Evolutionary conservation across 1,140 invertebrate species (phyloP).

Genomic region (Chionoecetes opilio): DNA sequence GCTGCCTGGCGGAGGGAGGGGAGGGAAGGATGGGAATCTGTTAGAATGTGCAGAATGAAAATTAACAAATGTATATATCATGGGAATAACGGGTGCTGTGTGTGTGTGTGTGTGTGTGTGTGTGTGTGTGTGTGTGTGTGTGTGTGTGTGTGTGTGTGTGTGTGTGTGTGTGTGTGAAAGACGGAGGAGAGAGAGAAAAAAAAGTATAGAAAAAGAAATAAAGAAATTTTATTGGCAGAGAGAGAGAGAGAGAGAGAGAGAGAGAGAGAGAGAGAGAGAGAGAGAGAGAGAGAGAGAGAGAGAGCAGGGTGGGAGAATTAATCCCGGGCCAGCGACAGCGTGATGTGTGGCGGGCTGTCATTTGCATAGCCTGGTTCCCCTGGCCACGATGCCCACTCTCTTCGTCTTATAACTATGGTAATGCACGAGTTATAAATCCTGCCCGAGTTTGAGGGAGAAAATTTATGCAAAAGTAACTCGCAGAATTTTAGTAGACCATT

Average conservation of each 20-base stretch:
- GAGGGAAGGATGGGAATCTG: background rate
- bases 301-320: constrained; percentile 17
- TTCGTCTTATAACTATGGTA: constrained; percentile 56
- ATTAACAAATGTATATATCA: background rate
- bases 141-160: constrained; percentile 29
- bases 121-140: background rate
- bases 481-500: constrained; percentile 45
- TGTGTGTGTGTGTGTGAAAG: constrained; percentile 43
- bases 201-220: background rate
- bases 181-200: background rate
- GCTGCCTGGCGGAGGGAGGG: background rate
- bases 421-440: constrained; percentile 56
- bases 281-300: background rate
- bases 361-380: constrained; percentile 44
- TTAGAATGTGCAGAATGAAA: background rate
- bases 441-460: background rate
- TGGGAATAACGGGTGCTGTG: background rate
- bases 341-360: constrained; percentile 15
- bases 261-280: background rate
- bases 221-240: background rate
- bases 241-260: constrained; percentile 38
- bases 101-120: background rate
- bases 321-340: background rate
- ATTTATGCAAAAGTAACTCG: constrained; percentile 54
- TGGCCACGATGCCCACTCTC: background rate